Base-by-base conservation (phyloP, 2,797 vertebrate species). In the Epinephelus malabaricus region DNA sequence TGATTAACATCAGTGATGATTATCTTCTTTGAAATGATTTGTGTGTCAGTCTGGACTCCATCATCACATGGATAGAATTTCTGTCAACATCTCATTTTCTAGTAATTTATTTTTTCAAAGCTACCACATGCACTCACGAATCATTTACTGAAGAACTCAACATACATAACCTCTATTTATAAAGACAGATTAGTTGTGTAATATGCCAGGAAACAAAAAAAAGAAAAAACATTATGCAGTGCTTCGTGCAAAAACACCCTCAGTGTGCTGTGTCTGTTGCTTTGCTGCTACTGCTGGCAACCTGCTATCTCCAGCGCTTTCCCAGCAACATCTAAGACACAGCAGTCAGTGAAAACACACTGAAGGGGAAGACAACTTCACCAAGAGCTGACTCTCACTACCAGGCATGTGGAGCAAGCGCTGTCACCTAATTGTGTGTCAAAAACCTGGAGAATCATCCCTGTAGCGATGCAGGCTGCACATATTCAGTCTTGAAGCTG, bases 381-480 rank as follows among this genome's bases (percentile, higher is more conserved):
- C 63, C 87, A 81, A 45, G 63, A 76, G 76, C 72, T 86, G 65
- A 76, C 73, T 84, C 73, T 85, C 76, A 62, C 69, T 69, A 25
- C 53, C 70, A 79, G 70, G 77, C 70, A 75, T 68, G 47, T 54
- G 73, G 77, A 85, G 65, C 56, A 79, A 71, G 60, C n/a, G 21
- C 81, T 83, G 81, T 79, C 83, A 87, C 59, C 79, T 90, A 90
- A 92, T 83, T 81, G 75, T 78, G 50, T 86, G 85, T 89, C 87
- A 93, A 78, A 82, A 79, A 76, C 63, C 56, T 66, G 46, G 54
- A 78, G 63, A 73, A 82, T 78, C 25, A 6, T 69, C 50, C 63
- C 62, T 2, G 7, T 43, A 73, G 65, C 10, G 13, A 79, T 67
- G 62, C 69, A 66, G 18, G 67, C 73, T 73, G 58, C 19, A 76